Percentiles rank a stretch among this genome's conserved stretches.
These are phyloP conservation scores for Peucedramus taeniatus DNA, from an alignment of 2,113 vertebrate species.

Conservation along the genomic window DNA sequence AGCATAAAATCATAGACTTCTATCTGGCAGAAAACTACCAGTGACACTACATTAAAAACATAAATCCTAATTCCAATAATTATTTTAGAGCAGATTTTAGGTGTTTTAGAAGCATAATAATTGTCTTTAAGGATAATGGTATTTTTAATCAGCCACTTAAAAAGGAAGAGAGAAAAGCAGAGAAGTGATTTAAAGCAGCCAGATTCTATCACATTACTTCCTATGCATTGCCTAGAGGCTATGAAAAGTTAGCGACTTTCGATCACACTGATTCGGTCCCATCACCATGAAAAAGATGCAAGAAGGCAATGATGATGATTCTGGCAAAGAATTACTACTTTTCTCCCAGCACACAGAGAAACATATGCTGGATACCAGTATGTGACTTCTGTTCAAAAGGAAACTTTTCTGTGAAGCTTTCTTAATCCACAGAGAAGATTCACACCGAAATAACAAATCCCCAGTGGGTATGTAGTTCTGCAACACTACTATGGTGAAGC, in stretches of 20 bases:
- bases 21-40: background rate
- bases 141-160: background rate
- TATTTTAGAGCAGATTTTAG: background rate
- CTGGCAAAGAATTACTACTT: background rate
- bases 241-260: background rate
- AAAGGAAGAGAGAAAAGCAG: background rate
- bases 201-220: background rate
- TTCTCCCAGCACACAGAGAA: background rate
- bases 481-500: background rate
- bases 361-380: background rate
- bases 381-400: background rate
- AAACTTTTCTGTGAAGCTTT: background rate
- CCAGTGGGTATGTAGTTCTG: background rate
- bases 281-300: background rate
- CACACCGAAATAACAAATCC: background rate
- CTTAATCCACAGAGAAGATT: background rate
- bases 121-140: background rate
- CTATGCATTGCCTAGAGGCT: background rate
- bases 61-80: background rate
- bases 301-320: background rate
- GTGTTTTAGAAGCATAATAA: background rate
- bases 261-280: background rate
- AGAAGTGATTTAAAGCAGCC: background rate
- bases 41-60: background rate
- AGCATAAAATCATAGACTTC: background rate